phyloP scores from a whole-genome alignment of 2,888 invertebrate genomes.

The Clunio marinus region DNA sequence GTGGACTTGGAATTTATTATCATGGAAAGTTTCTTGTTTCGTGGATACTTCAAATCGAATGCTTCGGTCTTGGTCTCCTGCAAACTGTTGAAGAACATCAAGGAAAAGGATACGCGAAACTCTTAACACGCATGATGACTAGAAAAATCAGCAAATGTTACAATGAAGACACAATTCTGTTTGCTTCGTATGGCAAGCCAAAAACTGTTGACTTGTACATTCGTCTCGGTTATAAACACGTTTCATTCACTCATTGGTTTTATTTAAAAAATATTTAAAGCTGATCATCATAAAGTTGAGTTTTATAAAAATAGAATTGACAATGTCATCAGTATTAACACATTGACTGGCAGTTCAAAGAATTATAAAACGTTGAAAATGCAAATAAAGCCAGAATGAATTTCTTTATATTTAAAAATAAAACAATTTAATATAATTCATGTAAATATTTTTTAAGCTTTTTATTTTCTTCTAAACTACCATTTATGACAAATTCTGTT shows the following conservation, averaged over 20 bases:
- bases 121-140: constrained; percentile 44
- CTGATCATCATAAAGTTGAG: too few relatives aligned
- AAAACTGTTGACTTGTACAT: background rate
- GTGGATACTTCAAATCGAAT: constrained; percentile 49
- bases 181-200: constrained; percentile 35
- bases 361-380: too few relatives aligned
- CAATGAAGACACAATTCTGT: constrained; percentile 38
- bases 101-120: constrained; percentile 45
- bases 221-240: background rate
- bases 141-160: constrained; percentile 42
- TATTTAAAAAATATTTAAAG: background rate
- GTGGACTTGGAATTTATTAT: constrained; percentile 44
- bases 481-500: too few relatives aligned
- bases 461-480: too few relatives aligned
- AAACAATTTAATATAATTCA: too few relatives aligned
- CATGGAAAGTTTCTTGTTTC: background rate
- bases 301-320: too few relatives aligned
- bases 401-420: too few relatives aligned
- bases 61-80: constrained; percentile 40
- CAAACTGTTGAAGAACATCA: constrained; percentile 42
- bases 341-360: too few relatives aligned
- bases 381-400: too few relatives aligned
- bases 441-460: too few relatives aligned
- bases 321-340: too few relatives aligned
- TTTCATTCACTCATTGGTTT: background rate